These are phyloP conservation scores for Melanotaenia trifasciata DNA, from an alignment of 2,797 vertebrate species.

Conservation along the genomic window DNA sequence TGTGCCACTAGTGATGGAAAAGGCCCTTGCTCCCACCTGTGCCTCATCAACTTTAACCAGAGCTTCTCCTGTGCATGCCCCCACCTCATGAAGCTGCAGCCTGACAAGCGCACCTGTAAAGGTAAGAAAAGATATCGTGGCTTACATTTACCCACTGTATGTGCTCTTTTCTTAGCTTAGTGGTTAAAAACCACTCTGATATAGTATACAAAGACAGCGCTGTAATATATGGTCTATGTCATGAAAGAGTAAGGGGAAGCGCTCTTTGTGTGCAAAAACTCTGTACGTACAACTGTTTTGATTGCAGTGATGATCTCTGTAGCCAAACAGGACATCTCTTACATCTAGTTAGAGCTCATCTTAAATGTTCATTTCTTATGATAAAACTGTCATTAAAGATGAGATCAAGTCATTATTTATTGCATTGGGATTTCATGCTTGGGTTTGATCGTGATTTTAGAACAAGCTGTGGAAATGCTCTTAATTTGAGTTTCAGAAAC, in stretches of 20 bases:
- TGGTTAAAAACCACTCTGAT: not conserved
- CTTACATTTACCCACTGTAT: not conserved
- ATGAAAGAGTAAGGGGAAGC: not conserved
- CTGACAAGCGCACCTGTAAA: slow-evolving; percentile 92
- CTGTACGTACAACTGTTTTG: slow-evolving; percentile 9
- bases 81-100: slow-evolving; percentile 95
- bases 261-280: slow-evolving; percentile 14
- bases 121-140: slow-evolving; percentile 75
- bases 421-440: slow-evolving; percentile 31
- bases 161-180: not conserved
- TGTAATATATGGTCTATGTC: slow-evolving; percentile 4
- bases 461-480: not conserved
- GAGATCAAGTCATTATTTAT: slow-evolving; percentile 18
- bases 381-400: slow-evolving; percentile 20
- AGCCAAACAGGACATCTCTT: slow-evolving; percentile 24
- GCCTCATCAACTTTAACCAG: slow-evolving; percentile 98
- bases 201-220: not conserved
- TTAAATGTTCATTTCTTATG: not conserved
- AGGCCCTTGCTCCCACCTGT: slow-evolving; percentile 93
- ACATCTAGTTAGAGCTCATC: not conserved
- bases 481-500: not conserved
- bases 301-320: not conserved
- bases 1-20: slow-evolving; percentile 89
- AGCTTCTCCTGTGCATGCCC: slow-evolving; percentile 95
- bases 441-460: slow-evolving; percentile 17